phyloP scores from a whole-genome alignment of 2,888 invertebrate species.

The Synanthedon myopaeformis region DNA sequence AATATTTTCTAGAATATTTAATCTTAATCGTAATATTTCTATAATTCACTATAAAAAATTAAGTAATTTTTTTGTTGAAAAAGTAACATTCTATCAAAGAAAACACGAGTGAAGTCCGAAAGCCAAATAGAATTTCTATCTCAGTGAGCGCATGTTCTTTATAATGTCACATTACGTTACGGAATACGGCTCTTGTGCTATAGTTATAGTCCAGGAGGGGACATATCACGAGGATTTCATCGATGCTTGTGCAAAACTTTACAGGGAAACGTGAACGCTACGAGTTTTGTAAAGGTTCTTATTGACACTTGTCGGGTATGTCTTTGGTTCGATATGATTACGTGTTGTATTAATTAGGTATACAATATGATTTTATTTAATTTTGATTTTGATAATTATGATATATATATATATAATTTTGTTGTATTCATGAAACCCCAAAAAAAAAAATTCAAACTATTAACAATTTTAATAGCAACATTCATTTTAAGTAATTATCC shows the following conservation, averaged over 20 bases:
- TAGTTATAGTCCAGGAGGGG: neutral
- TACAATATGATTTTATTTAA: too few species aligned
- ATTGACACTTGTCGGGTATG: neutral
- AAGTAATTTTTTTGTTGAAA: too few species aligned
- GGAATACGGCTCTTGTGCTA: neutral
- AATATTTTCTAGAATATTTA: too few species aligned
- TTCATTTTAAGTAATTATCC: too few species aligned
- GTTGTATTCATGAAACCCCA: too few species aligned
- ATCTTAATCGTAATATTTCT: too few species aligned
- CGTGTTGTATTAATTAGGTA: too few species aligned
- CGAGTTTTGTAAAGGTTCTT: conserved; percentile 1
- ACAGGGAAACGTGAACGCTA: neutral
- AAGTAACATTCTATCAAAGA: conserved; percentile 1
- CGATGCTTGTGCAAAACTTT: neutral
- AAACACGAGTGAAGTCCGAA: conserved; percentile 1
- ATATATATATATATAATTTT: too few species aligned
- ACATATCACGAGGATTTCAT: neutral
- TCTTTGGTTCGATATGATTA: neutral
- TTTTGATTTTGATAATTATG: too few species aligned
- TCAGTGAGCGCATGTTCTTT: neutral
- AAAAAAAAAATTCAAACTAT: too few species aligned
- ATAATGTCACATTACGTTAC: neutral
- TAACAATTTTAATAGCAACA: too few species aligned
- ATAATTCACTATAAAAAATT: too few species aligned
- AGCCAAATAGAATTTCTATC: neutral